Evolutionary conservation across 1,140 invertebrate genomes (phyloP), one percentile per base, ranked within the genome.

Genomic region (Lethrus apterus): DNA sequence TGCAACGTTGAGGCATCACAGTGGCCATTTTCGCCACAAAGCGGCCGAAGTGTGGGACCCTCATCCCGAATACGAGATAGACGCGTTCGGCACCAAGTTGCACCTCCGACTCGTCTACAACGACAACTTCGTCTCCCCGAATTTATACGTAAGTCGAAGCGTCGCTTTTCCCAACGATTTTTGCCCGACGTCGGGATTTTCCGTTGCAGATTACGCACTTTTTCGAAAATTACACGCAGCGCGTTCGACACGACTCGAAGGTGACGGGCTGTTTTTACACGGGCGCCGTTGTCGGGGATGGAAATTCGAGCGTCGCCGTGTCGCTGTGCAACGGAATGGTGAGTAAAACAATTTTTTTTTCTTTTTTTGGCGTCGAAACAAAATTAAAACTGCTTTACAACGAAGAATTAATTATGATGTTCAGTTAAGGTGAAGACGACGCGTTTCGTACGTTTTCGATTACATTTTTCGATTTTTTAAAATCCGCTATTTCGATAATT

Each of bases 281-380:
- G 17, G 84, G 84, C 35, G 66, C 66, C 42, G 74, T 88, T 8
- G 64, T 75, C 35, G 81, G 77, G n/a, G 81, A 85, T 63, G 64
- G 69, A 14, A 60, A 68, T 46, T 84, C 81, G 7, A 65, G 65
- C 18, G 81, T 86, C 14, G 74, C 78, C 15, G 79, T 87, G 51
- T 83, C 75, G 48, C 71, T 86, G 30, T 88, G 84, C 64, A 74
- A 84, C 57, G 84, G 84, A 65, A 84, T 86, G 81, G 84, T 84
- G 58, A 80, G 77, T 78, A 38, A n/a, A 14, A 15, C 18, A 4
- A 2, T 14, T 26, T 9, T 26, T 26, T 5, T 26, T 26, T 26
- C n/a, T 26, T 5, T 26, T 26, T 26, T n/a, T n/a, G n/a, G n/a
- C n/a, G n/a, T n/a, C n/a, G n/a, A n/a, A n/a, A n/a, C n/a, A n/a